These are phyloP conservation scores for Autographa pulchrina DNA, from an alignment of 2,888 invertebrate genomes.

Conservation along the genomic window DNA sequence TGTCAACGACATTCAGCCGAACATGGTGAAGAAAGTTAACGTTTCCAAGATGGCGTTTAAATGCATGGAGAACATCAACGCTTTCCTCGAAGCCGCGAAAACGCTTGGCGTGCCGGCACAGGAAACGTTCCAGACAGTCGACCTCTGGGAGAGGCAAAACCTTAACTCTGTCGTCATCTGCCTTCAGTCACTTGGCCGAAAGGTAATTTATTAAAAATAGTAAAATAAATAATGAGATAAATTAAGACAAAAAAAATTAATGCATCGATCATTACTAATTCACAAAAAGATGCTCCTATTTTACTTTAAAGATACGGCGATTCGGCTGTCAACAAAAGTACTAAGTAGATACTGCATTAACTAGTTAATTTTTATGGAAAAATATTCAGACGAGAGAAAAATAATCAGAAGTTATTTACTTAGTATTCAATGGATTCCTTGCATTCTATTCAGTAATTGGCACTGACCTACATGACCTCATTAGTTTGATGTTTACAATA, in stretches of 20 bases:
- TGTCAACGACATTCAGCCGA: slow-evolving; percentile 95
- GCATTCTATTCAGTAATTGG: not conserved
- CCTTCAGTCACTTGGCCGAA: slow-evolving; percentile 97
- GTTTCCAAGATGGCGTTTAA: slow-evolving; percentile 97
- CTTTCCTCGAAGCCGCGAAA: slow-evolving; percentile 95
- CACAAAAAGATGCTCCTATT: no score
- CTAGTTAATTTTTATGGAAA: no score
- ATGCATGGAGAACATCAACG: slow-evolving; percentile 99
- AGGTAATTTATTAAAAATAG: slow-evolving; percentile 88
- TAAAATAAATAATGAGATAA: not conserved
- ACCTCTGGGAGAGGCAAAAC: slow-evolving; percentile 98
- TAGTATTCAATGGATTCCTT: not conserved
- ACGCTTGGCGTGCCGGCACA: slow-evolving; percentile 97
- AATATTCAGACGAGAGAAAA: no score
- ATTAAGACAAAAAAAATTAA: no score
- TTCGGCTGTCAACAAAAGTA: no score
- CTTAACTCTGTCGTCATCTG: slow-evolving; percentile 98
- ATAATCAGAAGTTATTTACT: no score
- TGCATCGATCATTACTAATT: no score
- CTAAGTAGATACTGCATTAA: no score
- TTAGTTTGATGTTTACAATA: not conserved
- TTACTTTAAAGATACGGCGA: no score
- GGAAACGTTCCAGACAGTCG: slow-evolving; percentile 99
- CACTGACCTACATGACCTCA: not conserved
- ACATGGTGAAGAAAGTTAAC: slow-evolving; percentile 97